phyloP scores from a whole-genome alignment of 2,797 vertebrate genomes.

The Microchirus variegatus region DNA sequence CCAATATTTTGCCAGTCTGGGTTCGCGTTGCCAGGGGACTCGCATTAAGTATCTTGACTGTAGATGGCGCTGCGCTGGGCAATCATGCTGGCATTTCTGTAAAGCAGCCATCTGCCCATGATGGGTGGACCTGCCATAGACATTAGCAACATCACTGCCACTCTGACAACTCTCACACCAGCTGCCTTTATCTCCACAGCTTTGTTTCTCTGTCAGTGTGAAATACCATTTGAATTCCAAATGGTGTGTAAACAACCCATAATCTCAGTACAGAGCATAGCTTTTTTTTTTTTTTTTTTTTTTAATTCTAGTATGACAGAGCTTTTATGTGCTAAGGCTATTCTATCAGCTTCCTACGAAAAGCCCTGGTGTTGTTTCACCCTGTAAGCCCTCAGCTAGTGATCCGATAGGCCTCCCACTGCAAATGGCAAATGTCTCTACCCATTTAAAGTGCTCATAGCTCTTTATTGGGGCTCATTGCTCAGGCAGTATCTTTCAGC shows the following conservation, averaged over 20 bases:
- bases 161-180: conserved; percentile 56
- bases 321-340: conserved; percentile 53
- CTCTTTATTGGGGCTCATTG: conserved; percentile 71
- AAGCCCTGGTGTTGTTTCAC: conserved; percentile 21
- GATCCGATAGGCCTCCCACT: conserved; percentile 57
- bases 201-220: conserved; percentile 61
- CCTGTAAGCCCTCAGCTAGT: conserved; percentile 46
- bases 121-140: conserved; percentile 43
- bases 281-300: conserved; percentile 27
- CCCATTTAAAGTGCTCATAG: conserved; percentile 65
- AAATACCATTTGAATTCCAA: conserved; percentile 66
- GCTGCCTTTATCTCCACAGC: conserved; percentile 57
- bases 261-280: conserved; percentile 59
- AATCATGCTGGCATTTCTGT: conserved; percentile 29
- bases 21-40: conserved; percentile 7
- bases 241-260: conserved; percentile 63
- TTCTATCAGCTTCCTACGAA: conserved; percentile 58
- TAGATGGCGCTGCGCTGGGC: conserved; percentile 50
- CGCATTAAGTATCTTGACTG: conserved; percentile 24
- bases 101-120: conserved; percentile 50
- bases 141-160: conserved; percentile 44
- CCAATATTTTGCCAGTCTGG: conserved; percentile 11
- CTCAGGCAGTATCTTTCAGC: conserved; percentile 66
- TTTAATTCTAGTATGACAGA: conserved; percentile 34
- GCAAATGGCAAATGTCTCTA: conserved; percentile 68